Evolutionary conservation across 1,140 invertebrate genomes (phyloP).

Genomic region (Dendroctonus ponderosae): DNA sequence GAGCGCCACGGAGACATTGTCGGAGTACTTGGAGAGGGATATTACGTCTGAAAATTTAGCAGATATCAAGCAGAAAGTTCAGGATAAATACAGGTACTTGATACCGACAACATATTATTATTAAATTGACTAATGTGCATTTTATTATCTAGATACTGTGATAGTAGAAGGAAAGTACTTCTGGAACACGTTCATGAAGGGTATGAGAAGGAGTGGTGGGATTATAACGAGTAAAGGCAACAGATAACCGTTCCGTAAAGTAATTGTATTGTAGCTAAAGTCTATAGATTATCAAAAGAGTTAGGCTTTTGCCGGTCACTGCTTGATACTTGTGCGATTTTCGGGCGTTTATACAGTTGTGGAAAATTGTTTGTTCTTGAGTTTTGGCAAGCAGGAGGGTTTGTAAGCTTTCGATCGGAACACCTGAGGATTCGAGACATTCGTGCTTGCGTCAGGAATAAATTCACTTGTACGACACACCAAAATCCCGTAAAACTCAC

Average conservation of each 20-base stretch:
- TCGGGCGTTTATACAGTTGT: no score
- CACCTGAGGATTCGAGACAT: no score
- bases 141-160: constrained; percentile 81
- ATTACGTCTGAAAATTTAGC: constrained; percentile 96
- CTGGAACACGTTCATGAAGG: constrained; percentile 97
- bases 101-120: not conserved
- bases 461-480: no score
- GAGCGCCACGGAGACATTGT: constrained; percentile 93
- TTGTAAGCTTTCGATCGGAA: no score
- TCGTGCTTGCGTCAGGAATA: no score
- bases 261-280: constrained; percentile 32
- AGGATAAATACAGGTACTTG: constrained; percentile 97
- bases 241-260: constrained; percentile 32
- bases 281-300: constrained; percentile 32
- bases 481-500: no score
- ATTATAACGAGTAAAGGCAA: constrained; percentile 75
- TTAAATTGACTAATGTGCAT: not conserved
- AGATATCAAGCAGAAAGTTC: constrained; percentile 98
- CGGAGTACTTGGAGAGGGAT: constrained; percentile 96
- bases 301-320: no score
- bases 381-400: no score
- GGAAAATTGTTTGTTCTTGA: no score
- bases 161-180: constrained; percentile 89
- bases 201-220: constrained; percentile 98
- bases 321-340: no score